Conservation (phyloP, 2,888 invertebrate genomes). For the Emmelina monodactyla region DNA sequence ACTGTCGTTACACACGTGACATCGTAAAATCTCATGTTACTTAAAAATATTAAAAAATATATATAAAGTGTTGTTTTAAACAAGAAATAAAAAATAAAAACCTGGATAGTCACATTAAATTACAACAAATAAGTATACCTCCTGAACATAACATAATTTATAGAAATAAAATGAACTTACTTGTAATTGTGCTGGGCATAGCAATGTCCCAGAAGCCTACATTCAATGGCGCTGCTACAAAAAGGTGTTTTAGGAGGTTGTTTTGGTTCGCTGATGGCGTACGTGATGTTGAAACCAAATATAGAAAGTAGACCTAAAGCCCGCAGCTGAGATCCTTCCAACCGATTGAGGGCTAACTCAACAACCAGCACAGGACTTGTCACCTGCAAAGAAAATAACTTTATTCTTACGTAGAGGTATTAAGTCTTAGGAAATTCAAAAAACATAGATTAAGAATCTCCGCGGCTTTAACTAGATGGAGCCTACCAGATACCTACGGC, state of each 20-base stretch:
- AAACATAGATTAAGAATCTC: too few relatives aligned
- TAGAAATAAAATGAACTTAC: slow-evolving; percentile 66
- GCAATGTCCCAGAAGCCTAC: slow-evolving; percentile 88
- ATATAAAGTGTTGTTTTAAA: too few relatives aligned
- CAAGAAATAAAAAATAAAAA: too few relatives aligned
- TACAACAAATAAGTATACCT: slow-evolving; percentile 15
- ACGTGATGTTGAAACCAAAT: slow-evolving; percentile 92
- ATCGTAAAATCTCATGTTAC: too few relatives aligned
- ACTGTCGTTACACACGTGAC: too few relatives aligned
- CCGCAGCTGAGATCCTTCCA: slow-evolving; percentile 84
- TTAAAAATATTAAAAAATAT: too few relatives aligned
- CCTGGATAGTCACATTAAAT: slow-evolving; percentile 16
- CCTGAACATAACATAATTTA: not conserved
- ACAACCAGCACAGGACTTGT: slow-evolving; percentile 80
- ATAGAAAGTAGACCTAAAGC: slow-evolving; percentile 84
- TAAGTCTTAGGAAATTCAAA: too few relatives aligned
- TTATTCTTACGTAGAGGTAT: too few relatives aligned
- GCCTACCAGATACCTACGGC: too few relatives aligned
- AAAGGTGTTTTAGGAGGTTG: slow-evolving; percentile 54
- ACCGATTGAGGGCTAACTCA: slow-evolving; percentile 73
- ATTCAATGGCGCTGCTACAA: slow-evolving; percentile 81
- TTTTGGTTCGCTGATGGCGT: slow-evolving; percentile 70
- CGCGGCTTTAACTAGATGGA: too few relatives aligned
- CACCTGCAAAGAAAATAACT: slow-evolving; percentile 45
- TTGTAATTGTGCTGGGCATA: slow-evolving; percentile 73